phyloP scores from a whole-genome alignment of 2,113 vertebrate species.

The Aplodontia rufa region DNA sequence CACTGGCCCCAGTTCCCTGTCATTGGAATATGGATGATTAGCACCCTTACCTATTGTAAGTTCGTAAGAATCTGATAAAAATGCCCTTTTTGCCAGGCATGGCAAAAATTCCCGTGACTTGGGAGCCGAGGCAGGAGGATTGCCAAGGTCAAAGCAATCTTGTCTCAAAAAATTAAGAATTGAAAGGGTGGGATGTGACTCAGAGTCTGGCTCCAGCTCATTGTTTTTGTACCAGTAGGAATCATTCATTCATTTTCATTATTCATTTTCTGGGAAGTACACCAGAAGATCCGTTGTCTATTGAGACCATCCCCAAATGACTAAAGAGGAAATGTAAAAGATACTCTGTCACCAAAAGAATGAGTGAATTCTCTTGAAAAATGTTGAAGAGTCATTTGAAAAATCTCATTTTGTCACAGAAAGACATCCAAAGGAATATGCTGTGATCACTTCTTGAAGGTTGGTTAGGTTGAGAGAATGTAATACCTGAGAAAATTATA shows the following conservation, averaged over 20 bases:
- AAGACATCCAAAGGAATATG: conserved; percentile 12
- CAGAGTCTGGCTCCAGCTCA: background rate
- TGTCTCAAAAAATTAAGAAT: too few relatives aligned
- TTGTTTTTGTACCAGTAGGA: conserved; percentile 18
- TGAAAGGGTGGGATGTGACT: too few relatives aligned
- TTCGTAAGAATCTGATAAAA: background rate
- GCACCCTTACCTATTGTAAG: background rate
- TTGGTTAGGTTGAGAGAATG: conserved; percentile 4
- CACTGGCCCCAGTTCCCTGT: background rate
- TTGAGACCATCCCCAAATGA: conserved; percentile 1
- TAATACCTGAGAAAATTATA: background rate
- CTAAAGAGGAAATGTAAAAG: conserved; percentile 19
- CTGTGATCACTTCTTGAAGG: background rate
- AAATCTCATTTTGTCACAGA: conserved; percentile 25
- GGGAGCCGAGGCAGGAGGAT: too few relatives aligned
- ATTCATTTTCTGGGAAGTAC: background rate
- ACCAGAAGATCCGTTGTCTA: background rate
- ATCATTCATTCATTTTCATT: background rate
- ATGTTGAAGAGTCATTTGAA: conserved; percentile 32
- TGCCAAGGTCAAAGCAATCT: too few relatives aligned
- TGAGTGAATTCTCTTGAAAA: background rate
- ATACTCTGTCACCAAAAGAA: background rate
- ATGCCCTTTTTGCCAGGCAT: too few relatives aligned
- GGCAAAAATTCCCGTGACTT: too few relatives aligned
- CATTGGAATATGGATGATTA: background rate